phyloP scores from a whole-genome alignment of 2,888 invertebrate genomes.

The Neelides folsomi region DNA sequence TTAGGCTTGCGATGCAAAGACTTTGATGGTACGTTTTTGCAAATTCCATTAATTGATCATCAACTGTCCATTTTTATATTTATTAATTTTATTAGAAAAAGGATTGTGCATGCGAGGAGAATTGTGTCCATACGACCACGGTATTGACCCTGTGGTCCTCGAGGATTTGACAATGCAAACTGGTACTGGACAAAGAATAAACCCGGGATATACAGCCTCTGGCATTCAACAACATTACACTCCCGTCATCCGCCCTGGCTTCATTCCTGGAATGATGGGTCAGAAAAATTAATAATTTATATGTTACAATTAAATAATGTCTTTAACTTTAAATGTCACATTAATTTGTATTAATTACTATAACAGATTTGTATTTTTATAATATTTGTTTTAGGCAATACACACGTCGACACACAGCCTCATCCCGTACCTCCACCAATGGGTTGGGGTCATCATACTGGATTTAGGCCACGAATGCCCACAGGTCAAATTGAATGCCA shows the following conservation, averaged over 20 bases:
- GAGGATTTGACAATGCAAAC: slow-evolving; percentile 47
- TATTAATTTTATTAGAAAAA: slow-evolving; percentile 49
- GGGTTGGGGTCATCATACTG: not conserved
- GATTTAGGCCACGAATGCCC: too few species aligned
- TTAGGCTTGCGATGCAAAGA: slow-evolving; percentile 62
- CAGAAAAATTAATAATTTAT: too few species aligned
- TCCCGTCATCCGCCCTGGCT: not conserved
- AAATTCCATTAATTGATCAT: too few species aligned
- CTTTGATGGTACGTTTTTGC: slow-evolving; percentile 56
- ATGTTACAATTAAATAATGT: too few species aligned
- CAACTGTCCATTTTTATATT: not conserved
- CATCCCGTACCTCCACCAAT: slow-evolving; percentile 13
- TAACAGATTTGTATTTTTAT: too few species aligned
- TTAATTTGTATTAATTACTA: too few species aligned
- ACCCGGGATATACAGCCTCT: not conserved
- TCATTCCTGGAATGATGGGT: not conserved
- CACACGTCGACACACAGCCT: too few species aligned
- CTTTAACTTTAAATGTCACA: too few species aligned
- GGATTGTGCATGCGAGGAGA: slow-evolving; percentile 95
- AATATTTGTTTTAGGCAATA: too few species aligned
- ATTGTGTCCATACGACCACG: slow-evolving; percentile 93
- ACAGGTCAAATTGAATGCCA: too few species aligned
- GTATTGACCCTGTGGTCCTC: slow-evolving; percentile 85
- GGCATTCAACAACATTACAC: not conserved
- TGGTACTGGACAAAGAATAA: too few species aligned